phyloP scores from a whole-genome alignment of 2,888 invertebrate genomes.

The Isoperla grammatica region DNA sequence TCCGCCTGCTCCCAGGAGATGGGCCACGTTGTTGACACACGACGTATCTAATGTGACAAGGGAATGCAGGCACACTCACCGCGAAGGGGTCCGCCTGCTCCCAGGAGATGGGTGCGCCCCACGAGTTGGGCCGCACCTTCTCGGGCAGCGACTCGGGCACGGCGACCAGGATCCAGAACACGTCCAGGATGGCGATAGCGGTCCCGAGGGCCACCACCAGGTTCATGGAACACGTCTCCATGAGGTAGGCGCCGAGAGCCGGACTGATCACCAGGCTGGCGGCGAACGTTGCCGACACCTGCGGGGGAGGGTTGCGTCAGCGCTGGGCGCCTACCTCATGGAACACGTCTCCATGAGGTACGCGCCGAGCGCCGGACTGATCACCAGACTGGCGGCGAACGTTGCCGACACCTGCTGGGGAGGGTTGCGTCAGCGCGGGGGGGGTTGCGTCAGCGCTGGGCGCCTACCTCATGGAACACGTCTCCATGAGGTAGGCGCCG shows the following conservation, averaged over 20 bases:
- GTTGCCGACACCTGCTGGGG: slow-evolving; percentile 93
- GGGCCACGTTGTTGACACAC: too few species aligned
- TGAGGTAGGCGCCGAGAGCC: slow-evolving; percentile 85
- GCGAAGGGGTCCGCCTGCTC: slow-evolving; percentile 98
- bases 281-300: slow-evolving; percentile 96
- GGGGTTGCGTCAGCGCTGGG: too few species aligned
- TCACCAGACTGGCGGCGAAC: slow-evolving; percentile 98
- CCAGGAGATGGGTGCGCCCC: slow-evolving; percentile 90
- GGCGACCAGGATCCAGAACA: slow-evolving; percentile 95
- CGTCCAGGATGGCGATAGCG: slow-evolving; percentile 91
- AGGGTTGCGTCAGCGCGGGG: too few species aligned
- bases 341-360: slow-evolving; percentile 82
- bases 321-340: too few species aligned
- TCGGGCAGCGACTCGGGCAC: slow-evolving; percentile 98
- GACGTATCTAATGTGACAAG: too few species aligned
- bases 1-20: slow-evolving; percentile 98
- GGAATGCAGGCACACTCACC: too few species aligned
- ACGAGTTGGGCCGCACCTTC: slow-evolving; percentile 73
- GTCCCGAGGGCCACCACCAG: slow-evolving; percentile 94
- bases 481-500: slow-evolving; percentile 82
- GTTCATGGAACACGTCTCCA: slow-evolving; percentile 75
- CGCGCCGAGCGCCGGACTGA: slow-evolving; percentile 93
- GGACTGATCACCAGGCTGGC: slow-evolving; percentile 99
- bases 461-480: slow-evolving; percentile 75
- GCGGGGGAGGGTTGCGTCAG: too few species aligned